Evolutionary conservation across 2,113 vertebrate species (phyloP), one percentile per base, ranked within the genome.

Genomic region (Grammomys surdaster): DNA sequence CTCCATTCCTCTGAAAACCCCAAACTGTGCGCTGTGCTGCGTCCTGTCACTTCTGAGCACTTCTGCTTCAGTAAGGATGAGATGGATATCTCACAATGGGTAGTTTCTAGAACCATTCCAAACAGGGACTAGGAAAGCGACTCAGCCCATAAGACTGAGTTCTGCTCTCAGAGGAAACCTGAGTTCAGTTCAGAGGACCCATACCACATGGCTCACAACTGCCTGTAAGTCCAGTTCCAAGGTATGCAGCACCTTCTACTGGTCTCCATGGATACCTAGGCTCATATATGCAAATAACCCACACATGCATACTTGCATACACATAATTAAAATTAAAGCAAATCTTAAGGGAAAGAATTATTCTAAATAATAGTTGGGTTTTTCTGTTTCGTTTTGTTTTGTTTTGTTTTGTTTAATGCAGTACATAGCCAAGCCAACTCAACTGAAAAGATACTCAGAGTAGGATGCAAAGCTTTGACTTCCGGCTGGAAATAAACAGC

Each of bases 401-500:
- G 40, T 40, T 40, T 40, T 40, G 40, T 40, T 40, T 40, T 40
- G 40, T 40, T 0, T 65, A 92, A 65, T 40, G 46, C 24, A 85
- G 60, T 1, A 40, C n/a, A 58, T 14, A 72, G 72, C 22, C 36
- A 88, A 95, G 65, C 36, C 48, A 93, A 89, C 13, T 85, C 13
- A 28, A 31, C 28, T 95, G 81, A 86, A 94, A 94, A 91, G 28
- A 14, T 65, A 48, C 33, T 54, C 70, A 63, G 51, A 78, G 20
- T 40, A 88, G 76, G 87, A 91, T 75, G 26, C 14, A 94, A 93
- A 94, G 36, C 17, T 51, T 90, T 85, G 48, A 63, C 67, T 56
- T 43, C 36, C 19, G 9, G 1, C 26, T 95, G 26, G 22, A 96
- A 93, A 77, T 51, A 75, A 89, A 24, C 0, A 0, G 16, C 58